These are phyloP conservation scores for Leptopilina boulardi DNA, from an alignment of 1,140 invertebrate genomes.

Conservation along the genomic window DNA sequence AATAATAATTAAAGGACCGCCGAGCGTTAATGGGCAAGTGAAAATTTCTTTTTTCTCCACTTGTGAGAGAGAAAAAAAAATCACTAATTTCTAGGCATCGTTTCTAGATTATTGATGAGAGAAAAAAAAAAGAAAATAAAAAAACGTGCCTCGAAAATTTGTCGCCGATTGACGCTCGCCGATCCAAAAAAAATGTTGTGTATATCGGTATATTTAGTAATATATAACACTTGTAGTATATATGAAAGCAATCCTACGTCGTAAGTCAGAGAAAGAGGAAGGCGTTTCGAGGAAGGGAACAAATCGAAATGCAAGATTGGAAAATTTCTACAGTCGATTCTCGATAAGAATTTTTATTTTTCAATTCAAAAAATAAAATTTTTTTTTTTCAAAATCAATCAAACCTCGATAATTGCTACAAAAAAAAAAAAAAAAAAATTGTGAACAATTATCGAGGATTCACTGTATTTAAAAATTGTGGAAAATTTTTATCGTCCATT, in stretches of 20 bases:
- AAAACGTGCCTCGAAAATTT: constrained; percentile 6
- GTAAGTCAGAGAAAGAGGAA: constrained; percentile 32
- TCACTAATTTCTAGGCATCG: background rate
- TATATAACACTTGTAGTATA: constrained; percentile 68
- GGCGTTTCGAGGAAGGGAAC: constrained; percentile 46
- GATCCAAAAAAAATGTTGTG: constrained; percentile 59
- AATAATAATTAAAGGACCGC: constrained; percentile 7
- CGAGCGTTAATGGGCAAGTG: constrained; percentile 39
- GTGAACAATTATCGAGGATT: background rate
- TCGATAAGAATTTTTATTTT: constrained; percentile 36
- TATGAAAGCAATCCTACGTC: constrained; percentile 50
- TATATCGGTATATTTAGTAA: constrained; percentile 71
- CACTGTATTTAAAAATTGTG: background rate
- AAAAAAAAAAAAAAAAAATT: too few relatives aligned
- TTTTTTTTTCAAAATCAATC: constrained; percentile 35
- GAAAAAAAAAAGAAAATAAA: background rate
- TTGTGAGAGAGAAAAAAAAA: background rate
- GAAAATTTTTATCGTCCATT: background rate
- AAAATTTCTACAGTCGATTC: constrained; percentile 42
- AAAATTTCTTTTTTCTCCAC: background rate
- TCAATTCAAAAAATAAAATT: background rate
- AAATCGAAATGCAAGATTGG: constrained; percentile 45
- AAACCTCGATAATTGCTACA: constrained; percentile 10
- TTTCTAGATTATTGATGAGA: background rate
- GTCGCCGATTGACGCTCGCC: constrained; percentile 43